Evolutionary conservation across 2,797 vertebrate genomes (phyloP), one percentile per base, ranked within the genome.

Genomic region (Pempheris klunzingeri): DNA sequence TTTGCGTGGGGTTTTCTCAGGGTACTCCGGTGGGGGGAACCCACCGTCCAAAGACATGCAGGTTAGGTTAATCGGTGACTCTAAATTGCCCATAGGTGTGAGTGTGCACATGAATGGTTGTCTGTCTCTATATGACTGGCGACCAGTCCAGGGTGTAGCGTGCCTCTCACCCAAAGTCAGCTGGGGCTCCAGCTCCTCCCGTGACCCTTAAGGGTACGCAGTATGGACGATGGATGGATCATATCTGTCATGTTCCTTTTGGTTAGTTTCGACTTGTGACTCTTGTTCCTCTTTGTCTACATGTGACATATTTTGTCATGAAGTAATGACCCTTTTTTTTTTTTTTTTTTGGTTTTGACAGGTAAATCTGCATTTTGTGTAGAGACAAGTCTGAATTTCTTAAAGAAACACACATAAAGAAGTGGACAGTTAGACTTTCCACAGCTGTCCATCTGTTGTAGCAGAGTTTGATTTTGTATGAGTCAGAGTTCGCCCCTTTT

Each of bases 211-310:
- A n/a, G n/a, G n/a, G n/a, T n/a, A n/a, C n/a, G n/a, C n/a, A n/a
- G n/a, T n/a, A n/a, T n/a, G n/a, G n/a, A n/a, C n/a, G n/a, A n/a
- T n/a, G n/a, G n/a, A n/a, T n/a, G n/a, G n/a, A n/a, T n/a, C n/a
- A n/a, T 30, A 43, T 36, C 17, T 30, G 3, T 57, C 24, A 44
- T 2, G 49, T 60, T 11, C 3, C 15, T 71, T 38, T 74, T 55
- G 50, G 58, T 43, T 41, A 22, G 69, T 76, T 81, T 80, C 50
- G 58, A 2, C 87, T 70, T 78, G 79, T 90, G 88, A 90, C 75
- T 46, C 4, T 59, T 57, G 78, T 91, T 91, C 87, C 83, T 84
- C 80, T 88, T 87, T 83, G 7, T 69, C 9, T 20, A 10, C 47
- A 7, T 47, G 44, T 50, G 44, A 8, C 17, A 65, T 7, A 34